Base-by-base conservation (phyloP, 2,797 vertebrate genomes). In the Lutjanus campechanus region DNA sequence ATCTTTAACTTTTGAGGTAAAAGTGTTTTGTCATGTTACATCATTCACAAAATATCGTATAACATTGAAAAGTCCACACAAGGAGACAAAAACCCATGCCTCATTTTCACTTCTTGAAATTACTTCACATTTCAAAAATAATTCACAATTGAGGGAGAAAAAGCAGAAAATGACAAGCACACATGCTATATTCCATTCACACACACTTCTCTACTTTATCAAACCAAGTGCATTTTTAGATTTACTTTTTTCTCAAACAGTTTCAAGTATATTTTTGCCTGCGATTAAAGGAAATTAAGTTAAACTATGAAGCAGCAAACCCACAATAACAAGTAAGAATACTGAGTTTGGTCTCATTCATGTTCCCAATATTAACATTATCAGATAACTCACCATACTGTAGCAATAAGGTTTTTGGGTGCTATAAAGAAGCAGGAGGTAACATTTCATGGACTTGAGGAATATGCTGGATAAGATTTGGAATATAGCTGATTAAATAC, bases 1-100 rank as follows among this genome's bases (percentile, higher is more conserved):
- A 95, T 95, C 90, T 95, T 93, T 89, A 94, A 95, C 92, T 94
- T 94, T 91, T 96, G 95, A 96, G 95, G 96, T 96, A 96, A 96
- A 36, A 94, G 94, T 93, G 95, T 95, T 94, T 94, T 92, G 90
- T 95, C 93, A 91, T 95, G 91, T 94, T 89, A 96, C 90, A 89
- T 93, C 92, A 91, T 94, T 93, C 94, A 95, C 94, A 95, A 95
- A 95, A 95, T 94, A 94, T 95, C 67, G 67, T 93, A 93, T 88
- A 94, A 95, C 94, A 95, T 93, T 93, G 85, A 90, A 77, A 94
- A 94, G 85, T 94, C 88, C 93, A 95, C 92, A 94, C 89, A 79
- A 92, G 82, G 89, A 93, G 87, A 91, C 89, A 90, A 89, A 91
- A 93, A 91, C 73, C 90, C 92, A 93, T 94, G 88, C 91, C 93